phyloP scores from a whole-genome alignment of 2,888 invertebrate species.

The Morpho helenor region DNA sequence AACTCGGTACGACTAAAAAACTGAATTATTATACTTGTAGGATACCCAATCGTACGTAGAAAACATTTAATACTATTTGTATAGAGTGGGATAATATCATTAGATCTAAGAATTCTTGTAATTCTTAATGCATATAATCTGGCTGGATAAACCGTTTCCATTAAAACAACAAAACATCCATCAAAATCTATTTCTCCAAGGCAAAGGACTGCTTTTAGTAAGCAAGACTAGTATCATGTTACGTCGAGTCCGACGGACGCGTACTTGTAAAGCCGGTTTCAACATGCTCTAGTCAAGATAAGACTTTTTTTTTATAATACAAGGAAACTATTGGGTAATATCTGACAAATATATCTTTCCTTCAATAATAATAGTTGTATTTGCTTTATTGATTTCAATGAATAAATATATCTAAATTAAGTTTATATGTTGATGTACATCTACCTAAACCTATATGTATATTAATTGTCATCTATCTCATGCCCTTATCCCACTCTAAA shows the following conservation, averaged over 20 bases:
- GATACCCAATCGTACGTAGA: too few relatives aligned
- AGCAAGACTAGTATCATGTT: conserved; percentile 29
- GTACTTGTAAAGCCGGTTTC: conserved; percentile 13
- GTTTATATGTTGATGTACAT: too few relatives aligned
- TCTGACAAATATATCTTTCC: too few relatives aligned
- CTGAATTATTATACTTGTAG: too few relatives aligned
- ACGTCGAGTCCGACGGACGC: conserved; percentile 29
- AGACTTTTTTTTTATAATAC: background rate
- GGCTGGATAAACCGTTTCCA: conserved; percentile 7
- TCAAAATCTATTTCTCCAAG: conserved; percentile 19
- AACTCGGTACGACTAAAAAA: too few relatives aligned
- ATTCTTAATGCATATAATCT: conserved; percentile 3
- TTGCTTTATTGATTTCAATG: too few relatives aligned
- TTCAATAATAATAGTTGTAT: too few relatives aligned
- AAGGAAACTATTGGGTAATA: background rate
- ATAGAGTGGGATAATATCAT: background rate
- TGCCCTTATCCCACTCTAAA: too few relatives aligned
- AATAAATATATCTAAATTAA: too few relatives aligned
- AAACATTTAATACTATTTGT: too few relatives aligned
- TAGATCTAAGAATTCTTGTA: conserved; percentile 2
- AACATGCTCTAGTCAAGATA: background rate
- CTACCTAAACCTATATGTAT: too few relatives aligned
- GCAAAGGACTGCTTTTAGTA: conserved; percentile 24
- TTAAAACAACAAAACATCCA: conserved; percentile 15
- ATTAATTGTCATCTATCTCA: too few relatives aligned